Conservation (phyloP, 2,113 vertebrate species). For the Martes martes region DNA sequence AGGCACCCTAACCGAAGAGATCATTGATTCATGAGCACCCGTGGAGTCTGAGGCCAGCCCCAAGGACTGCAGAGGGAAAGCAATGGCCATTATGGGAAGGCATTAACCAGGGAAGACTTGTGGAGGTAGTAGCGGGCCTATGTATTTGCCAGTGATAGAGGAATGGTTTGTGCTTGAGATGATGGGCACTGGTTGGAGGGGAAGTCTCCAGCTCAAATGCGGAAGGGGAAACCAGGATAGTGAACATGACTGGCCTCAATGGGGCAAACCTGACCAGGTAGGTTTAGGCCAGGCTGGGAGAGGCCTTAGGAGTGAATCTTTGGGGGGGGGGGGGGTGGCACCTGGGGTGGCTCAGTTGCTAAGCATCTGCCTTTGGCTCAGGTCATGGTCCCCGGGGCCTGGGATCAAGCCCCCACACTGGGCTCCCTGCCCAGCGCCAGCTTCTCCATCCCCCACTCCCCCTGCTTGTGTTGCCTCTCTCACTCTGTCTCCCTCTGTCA, state of each 20-base stretch:
- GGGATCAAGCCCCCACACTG: too few relatives aligned
- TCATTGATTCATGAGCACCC: neutral
- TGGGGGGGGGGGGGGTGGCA: neutral
- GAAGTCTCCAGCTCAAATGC: neutral
- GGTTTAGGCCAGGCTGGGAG: neutral
- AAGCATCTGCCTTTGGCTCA: too few relatives aligned
- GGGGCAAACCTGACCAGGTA: neutral
- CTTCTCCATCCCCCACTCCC: too few relatives aligned
- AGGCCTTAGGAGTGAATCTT: neutral
- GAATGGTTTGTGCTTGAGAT: too few relatives aligned
- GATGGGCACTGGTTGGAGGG: neutral
- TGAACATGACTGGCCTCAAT: neutral
- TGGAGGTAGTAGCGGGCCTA: neutral
- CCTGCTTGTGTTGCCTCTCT: too few relatives aligned
- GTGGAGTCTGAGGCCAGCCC: fast-evolving
- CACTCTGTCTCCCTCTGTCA: too few relatives aligned
- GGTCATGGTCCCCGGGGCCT: too few relatives aligned
- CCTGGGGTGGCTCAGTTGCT: too few relatives aligned
- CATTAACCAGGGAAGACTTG: neutral
- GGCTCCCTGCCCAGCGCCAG: too few relatives aligned
- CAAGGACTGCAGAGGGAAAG: neutral
- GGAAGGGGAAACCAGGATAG: neutral
- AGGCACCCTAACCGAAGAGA: fast-evolving
- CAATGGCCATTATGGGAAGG: neutral
- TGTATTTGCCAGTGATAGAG: neutral